Evolutionary conservation across 2,113 vertebrate genomes (phyloP).

Genomic region (Chaenocephalus aceratus): DNA sequence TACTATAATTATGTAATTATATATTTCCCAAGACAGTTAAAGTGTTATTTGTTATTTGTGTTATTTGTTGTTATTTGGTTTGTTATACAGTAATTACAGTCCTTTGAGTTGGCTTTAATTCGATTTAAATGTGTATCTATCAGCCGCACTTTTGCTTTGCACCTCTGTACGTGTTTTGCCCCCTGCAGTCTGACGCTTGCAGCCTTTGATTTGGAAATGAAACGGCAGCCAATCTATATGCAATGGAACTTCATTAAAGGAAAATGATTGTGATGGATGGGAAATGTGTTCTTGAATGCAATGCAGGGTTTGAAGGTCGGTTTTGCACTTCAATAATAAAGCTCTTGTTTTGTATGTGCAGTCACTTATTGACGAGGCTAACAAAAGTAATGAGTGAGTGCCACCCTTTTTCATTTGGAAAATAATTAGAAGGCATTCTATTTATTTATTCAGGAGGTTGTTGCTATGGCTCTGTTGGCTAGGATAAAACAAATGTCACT

Average conservation of each 20-base stretch:
- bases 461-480: conserved; percentile 69
- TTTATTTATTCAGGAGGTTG: conserved; percentile 54
- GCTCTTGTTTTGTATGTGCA: conserved; percentile 53
- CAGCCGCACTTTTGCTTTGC: background rate
- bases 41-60: background rate
- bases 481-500: conserved; percentile 31
- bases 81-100: background rate
- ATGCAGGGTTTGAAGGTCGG: conserved; percentile 40
- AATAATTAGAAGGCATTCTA: conserved; percentile 48
- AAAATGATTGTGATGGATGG: conserved; percentile 65
- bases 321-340: conserved; percentile 61
- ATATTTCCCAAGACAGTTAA: background rate
- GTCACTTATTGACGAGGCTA: conserved; percentile 52
- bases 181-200: background rate
- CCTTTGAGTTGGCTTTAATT: background rate
- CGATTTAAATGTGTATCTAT: background rate
- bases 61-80: background rate
- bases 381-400: conserved; percentile 58
- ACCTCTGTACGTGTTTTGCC: conserved; percentile 5
- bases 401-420: conserved; percentile 50
- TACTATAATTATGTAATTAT: background rate
- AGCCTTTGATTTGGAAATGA: conserved; percentile 45
- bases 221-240: conserved; percentile 58
- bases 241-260: conserved; percentile 57
- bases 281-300: conserved; percentile 47